Conservation (phyloP, 2,113 vertebrate species). For the Dendropsophus ebraccatus region DNA sequence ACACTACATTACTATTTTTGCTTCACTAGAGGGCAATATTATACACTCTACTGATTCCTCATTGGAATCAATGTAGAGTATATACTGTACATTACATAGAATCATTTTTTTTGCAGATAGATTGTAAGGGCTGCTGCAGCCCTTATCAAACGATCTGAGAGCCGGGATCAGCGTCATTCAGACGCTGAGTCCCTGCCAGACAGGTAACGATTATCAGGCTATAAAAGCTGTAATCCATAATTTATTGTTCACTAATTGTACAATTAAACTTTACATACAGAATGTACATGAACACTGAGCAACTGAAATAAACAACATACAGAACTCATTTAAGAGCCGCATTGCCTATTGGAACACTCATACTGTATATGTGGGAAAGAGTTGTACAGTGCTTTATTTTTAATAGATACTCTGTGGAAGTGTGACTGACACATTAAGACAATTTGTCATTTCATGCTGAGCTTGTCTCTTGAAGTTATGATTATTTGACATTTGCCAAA, state of each 20-base stretch:
- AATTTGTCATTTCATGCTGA: slow-evolving; percentile 12
- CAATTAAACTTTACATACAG: neutral
- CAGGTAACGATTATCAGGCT: too few relatives aligned
- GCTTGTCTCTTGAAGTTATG: slow-evolving; percentile 29
- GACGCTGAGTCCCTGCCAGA: too few relatives aligned
- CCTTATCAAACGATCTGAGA: too few relatives aligned
- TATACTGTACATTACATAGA: too few relatives aligned
- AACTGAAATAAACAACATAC: neutral
- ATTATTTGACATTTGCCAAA: slow-evolving; percentile 47
- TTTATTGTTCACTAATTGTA: slow-evolving; percentile 18
- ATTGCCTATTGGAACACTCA: neutral
- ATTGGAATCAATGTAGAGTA: too few relatives aligned
- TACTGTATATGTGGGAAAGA: neutral
- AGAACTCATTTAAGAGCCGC: neutral
- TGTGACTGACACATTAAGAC: slow-evolving; percentile 35
- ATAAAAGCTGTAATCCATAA: neutral
- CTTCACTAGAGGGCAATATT: too few relatives aligned
- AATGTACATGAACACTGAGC: neutral
- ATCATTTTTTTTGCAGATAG: too few relatives aligned
- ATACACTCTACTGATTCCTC: too few relatives aligned
- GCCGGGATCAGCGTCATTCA: too few relatives aligned
- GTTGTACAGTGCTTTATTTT: slow-evolving; percentile 6
- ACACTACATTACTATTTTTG: too few relatives aligned
- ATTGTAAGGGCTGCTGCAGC: too few relatives aligned
- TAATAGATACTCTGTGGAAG: slow-evolving; percentile 20